These are phyloP conservation scores for Prolemur simus DNA, from an alignment of 2,113 vertebrate genomes.

Conservation along the genomic window DNA sequence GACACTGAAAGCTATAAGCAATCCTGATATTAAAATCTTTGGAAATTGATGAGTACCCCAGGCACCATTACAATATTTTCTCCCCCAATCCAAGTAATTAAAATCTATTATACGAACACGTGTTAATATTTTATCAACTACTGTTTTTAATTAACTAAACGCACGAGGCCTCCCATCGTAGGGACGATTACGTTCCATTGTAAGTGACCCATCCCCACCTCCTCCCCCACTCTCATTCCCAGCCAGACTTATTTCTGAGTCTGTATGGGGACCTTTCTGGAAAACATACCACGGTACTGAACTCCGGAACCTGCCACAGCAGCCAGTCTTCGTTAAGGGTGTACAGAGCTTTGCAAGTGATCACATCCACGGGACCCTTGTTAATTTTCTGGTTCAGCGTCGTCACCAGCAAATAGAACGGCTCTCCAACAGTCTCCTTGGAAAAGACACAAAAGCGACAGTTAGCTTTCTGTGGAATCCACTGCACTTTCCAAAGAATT, in stretches of 20 bases:
- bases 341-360: slow-evolving; percentile 95
- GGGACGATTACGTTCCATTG: background rate
- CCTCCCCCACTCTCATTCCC: background rate
- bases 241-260: background rate
- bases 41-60: slow-evolving; percentile 78
- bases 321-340: slow-evolving; percentile 98
- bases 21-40: slow-evolving; percentile 79
- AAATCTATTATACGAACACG: slow-evolving; percentile 73
- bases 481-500: background rate
- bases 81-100: slow-evolving; percentile 65
- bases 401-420: slow-evolving; percentile 92
- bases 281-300: slow-evolving; percentile 90
- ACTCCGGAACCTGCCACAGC: slow-evolving; percentile 95
- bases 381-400: slow-evolving; percentile 94
- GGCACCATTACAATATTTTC: slow-evolving; percentile 62
- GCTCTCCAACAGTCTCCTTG: slow-evolving; percentile 95
- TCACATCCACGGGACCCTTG: slow-evolving; percentile 94
- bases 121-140: slow-evolving; percentile 73
- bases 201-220: background rate
- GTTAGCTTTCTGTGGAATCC: slow-evolving; percentile 21
- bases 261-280: background rate
- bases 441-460: slow-evolving; percentile 14
- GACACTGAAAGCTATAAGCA: slow-evolving; percentile 66
- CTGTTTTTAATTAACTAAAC: slow-evolving; percentile 66
- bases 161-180: background rate